Percentiles rank a stretch among this genome's conserved stretches.
Evolutionary conservation across 2,888 invertebrate genomes (phyloP).

Genomic region (Diabrotica balteata): DNA sequence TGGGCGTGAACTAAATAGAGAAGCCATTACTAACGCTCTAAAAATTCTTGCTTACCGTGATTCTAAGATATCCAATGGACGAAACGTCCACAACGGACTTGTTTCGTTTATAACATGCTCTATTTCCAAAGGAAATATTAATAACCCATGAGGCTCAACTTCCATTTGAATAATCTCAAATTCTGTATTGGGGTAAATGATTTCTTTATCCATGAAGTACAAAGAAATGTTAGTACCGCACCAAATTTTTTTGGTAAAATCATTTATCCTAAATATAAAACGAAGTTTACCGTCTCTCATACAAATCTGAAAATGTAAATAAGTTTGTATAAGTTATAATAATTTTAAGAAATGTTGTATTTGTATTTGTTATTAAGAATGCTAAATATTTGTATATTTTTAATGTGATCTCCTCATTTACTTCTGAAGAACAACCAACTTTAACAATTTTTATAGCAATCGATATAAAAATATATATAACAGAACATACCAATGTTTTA

Average conservation of each 20-base stretch:
- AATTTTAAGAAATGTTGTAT: too few species aligned
- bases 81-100: conserved; percentile 81
- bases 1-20: too few species aligned
- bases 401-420: too few species aligned
- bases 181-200: conserved; percentile 71
- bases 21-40: too few species aligned
- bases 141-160: conserved; percentile 70
- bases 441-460: too few species aligned
- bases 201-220: conserved; percentile 68
- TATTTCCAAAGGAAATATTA: conserved; percentile 85
- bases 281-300: conserved; percentile 69
- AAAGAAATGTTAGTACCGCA: conserved; percentile 73
- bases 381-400: too few species aligned
- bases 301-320: conserved; percentile 46
- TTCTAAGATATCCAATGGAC: conserved; percentile 67
- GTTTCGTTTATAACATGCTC: conserved; percentile 80
- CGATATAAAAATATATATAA: too few species aligned
- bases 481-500: too few species aligned
- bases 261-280: conserved; percentile 82
- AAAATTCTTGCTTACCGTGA: conserved; percentile 33
- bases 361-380: too few species aligned
- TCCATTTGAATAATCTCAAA: conserved; percentile 77
- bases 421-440: too few species aligned
- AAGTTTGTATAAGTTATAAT: too few species aligned
- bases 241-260: conserved; percentile 67